Evolutionary conservation across 2,888 invertebrate genomes (phyloP), one percentile per base, ranked within the genome.

Genomic region (Rhagonycha fulva): DNA sequence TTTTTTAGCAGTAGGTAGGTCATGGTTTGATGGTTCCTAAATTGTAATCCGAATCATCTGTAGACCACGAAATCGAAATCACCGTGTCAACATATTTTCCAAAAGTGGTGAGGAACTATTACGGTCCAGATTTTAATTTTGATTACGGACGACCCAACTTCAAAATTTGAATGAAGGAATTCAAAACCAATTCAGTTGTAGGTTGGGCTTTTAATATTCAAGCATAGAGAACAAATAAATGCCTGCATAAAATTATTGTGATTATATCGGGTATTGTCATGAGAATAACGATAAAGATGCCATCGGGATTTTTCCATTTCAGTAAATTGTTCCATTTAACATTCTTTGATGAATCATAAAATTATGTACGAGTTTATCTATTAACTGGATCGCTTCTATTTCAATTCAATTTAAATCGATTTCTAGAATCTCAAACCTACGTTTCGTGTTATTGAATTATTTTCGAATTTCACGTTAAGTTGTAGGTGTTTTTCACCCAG

Each of bases 151-250:
- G 63, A 66, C 26, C n/a, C 63, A 12, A 9, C 19, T 19, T 14
- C 7, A 4, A 24, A 12, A 24, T 24, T 66, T 66, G 19, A 26
- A 24, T 66, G 11, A 24, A 47, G 7, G 47, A 47, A 66, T 19
- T 66, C 26, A 66, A 63, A 63, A 63, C 24, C 19, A 63, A 63
- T 63, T 23, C n/a, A 12, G n/a, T 24, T 24, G n/a, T n/a, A 66
- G 63, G 63, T 66, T 66, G 63, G 63, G 63, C 63, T 24, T 66
- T 66, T 66, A 66, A 66, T 66, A 66, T 66, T 66, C 63, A 66
- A 66, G 26, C 26, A 26, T 24, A 26, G 63, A 24, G 63, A 70
- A 70, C 61, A 70, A 70, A 70, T 26, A 70, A 70, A 70, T 70
- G 32, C 70, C 70, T 70, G 70, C 63, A 66, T 66, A 66, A 66